Evolutionary conservation across 2,888 invertebrate genomes (phyloP), one percentile per base, ranked within the genome.

Genomic region (Tryphoninae sp.): DNA sequence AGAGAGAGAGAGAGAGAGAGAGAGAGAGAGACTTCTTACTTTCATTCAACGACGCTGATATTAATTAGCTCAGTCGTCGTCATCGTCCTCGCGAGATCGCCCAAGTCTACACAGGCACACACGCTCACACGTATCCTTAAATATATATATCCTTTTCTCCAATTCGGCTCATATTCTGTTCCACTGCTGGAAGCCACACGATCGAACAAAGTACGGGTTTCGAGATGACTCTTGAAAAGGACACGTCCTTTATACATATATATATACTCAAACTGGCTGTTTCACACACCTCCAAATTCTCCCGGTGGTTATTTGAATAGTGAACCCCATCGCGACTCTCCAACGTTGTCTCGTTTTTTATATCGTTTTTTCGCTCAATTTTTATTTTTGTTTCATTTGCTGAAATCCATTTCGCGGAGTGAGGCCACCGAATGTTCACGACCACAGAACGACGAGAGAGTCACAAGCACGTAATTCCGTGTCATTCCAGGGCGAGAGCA

Each of bases 261-360:
- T 42, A 42, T 22, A 64, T 7, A 45, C 19, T n/a, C 11, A 33
- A 59, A 22, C 19, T 26, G 26, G 65, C 49, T 23, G 49, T 42
- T 80, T 23, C 51, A 62, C 61, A 58, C 53, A 65, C 59, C 61
- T 53, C 83, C 64, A 79, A 72, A 49, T 26, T 55, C 64, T 75
- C 80, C 61, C 81, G 61, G 49, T 72, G 80, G 81, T 84, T 80
- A 80, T 86, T 87, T 83, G 85, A 87, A 86, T 79, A 81, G 80
- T 68, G 58, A 40, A 62, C 62, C 65, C 62, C 69, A 53, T 80
- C 78, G 26, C 51, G 61, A 58, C 53, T 71, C 40, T n/a, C 67
- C 26, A n/a, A 9, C 4, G 51, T 65, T 11, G 45, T 64, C 7
- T 71, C n/a, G 49, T 72, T 55, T 45, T 45, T 74, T 42, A 26